These are phyloP conservation scores for Monochamus alternatus DNA, from an alignment of 2,888 invertebrate species.

Conservation along the genomic window DNA sequence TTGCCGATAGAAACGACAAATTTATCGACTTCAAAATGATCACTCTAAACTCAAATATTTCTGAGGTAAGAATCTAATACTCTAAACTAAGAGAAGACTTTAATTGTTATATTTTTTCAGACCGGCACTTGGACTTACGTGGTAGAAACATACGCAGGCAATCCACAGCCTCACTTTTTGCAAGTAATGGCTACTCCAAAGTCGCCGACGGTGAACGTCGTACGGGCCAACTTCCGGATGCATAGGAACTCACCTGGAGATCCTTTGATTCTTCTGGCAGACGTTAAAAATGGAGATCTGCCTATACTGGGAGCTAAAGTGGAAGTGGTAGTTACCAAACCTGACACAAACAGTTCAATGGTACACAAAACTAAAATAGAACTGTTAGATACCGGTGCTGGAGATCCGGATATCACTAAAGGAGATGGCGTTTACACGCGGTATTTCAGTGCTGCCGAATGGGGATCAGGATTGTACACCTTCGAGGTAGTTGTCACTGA, in stretches of 20 bases:
- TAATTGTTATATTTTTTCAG: conserved; percentile 47
- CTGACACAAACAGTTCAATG: conserved; percentile 64
- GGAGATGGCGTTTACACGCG: conserved; percentile 80
- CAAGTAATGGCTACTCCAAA: conserved; percentile 76
- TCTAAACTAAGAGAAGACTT: background rate
- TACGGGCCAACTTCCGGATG: conserved; percentile 72
- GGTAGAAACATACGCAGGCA: conserved; percentile 74
- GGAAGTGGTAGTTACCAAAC: conserved; percentile 71
- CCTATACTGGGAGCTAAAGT: conserved; percentile 76
- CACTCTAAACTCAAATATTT: conserved; percentile 72
- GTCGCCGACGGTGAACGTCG: conserved; percentile 68
- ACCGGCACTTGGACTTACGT: conserved; percentile 76
- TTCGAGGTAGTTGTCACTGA: conserved; percentile 73
- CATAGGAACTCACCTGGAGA: conserved; percentile 65
- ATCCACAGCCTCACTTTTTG: conserved; percentile 76
- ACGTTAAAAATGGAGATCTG: conserved; percentile 73
- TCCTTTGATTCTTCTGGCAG: conserved; percentile 73
- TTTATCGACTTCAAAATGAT: conserved; percentile 72
- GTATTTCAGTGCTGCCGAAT: conserved; percentile 73
- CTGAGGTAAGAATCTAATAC: conserved; percentile 64
- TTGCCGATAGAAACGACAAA: conserved; percentile 71
- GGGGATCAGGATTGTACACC: conserved; percentile 72
- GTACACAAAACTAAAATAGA: conserved; percentile 69
- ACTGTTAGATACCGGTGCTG: conserved; percentile 76
- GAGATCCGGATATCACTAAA: conserved; percentile 78